Base-by-base conservation (phyloP, 2,797 vertebrate species). In the Enteromius unitaeniatus region DNA sequence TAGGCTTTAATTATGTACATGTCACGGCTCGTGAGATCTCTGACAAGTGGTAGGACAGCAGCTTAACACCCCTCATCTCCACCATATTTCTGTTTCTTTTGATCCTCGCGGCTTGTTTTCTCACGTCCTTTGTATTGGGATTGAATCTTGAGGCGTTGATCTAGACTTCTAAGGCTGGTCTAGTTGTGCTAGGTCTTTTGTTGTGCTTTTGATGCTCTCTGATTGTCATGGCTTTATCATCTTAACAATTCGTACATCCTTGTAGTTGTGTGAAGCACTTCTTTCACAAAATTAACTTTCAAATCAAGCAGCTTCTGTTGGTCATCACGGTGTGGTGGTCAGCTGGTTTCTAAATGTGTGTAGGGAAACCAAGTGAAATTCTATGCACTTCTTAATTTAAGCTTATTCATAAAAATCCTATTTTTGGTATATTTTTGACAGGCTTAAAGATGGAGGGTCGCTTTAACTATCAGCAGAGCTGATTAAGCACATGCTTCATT, bases 1-100 rank as follows among this genome's bases (percentile, higher is more conserved):
- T 86, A 67, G 68, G n/a, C 65, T 78, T 80, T 84, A 84, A 86
- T 86, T 86, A 80, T 84, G 65, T 81, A 81, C 47, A 42, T 69
- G 26, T 78, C 65, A 37, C 1, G 70, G 62, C 51, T 65, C 5
- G 65, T 78, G 73, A 68, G 67, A 72, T 81, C 53, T 81, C 78
- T 72, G 28, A 74, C 31, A 75, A 77, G 73, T 78, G 78, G 79
- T 81, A 79, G 76, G 82, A 83, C 55, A 31, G 37, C 62, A 81
- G 60, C 40, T 80, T 73, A 53, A 67, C 60, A 74, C 70, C 49
- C 10, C 17, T 68, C 58, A 19, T 74, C 78, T 79, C 42, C 34
- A 55, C 70, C 60, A 45, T 60, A 19, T 67, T 86, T 53, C 1
- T 23, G 26, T 68, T 83, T 67, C 62, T 80, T 70, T 55, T 76